Base-by-base conservation (phyloP, 2,113 vertebrate species). In the Sorex araneus region DNA sequence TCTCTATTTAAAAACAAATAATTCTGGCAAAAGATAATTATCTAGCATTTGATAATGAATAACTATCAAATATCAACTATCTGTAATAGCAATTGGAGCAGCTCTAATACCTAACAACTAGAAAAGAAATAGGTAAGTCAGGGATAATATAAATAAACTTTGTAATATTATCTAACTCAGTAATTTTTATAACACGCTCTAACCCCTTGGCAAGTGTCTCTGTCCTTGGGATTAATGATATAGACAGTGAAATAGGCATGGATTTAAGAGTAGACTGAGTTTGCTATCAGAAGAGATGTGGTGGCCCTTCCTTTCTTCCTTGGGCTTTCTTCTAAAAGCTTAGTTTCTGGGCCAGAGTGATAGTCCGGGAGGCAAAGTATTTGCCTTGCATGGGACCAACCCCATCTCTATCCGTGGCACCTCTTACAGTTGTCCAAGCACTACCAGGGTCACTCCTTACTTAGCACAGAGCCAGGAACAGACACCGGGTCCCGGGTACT, bases 1-100 rank as follows among this genome's bases (percentile, higher is more conserved):
- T 74, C 40, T 92, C 36, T 64, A 78, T 86, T n/a, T 69, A 27
- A 86, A 92, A 70, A 73, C 15, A 84, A 95, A 43, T 30, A 16
- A 36, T 78, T 32, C 60, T 88, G 60, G 12, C 40, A 43, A 70
- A 82, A 70, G 47, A 75, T 36, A 64, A 92, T 40, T 63, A 81
- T 10, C 77, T 21, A 60, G 63, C 4, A n/a, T 28, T 78, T 78
- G 77, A 79, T 23, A 47, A 34, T 75, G 12, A 73, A 83, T 69
- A 34, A 67, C 30, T 32, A 21, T 60, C 93, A 86, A 0, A 30
- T 78, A n/a, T 28, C 43, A 83, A 80, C 23, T 43, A 2, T 66
- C 34, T 84, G 2, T 74, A 67, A 28, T 45, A 54, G 84, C 11
- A 36, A 4, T 25, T 50, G 69, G 27, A 84, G 4, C 69, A 81